These are phyloP conservation scores for Dinoponera quadriceps DNA, from an alignment of 1,140 invertebrate species.

Conservation along the genomic window DNA sequence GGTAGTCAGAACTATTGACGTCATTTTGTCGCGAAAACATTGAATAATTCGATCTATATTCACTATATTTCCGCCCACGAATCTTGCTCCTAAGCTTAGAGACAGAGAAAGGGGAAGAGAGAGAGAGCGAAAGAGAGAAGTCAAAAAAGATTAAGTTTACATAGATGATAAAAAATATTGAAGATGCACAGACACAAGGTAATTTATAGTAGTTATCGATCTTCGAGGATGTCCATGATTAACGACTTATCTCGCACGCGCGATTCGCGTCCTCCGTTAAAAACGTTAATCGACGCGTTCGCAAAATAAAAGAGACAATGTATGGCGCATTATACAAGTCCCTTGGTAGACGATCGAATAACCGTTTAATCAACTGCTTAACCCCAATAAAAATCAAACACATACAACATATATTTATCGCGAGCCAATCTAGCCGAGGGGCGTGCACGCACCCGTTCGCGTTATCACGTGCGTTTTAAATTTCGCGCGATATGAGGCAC, in stretches of 20 bases:
- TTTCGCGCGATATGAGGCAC: not conserved
- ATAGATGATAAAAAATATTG: no score
- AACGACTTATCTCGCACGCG: no score
- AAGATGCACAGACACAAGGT: no score
- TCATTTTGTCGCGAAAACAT: not conserved
- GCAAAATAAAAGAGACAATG: constrained; percentile 7
- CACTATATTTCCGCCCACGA: not conserved
- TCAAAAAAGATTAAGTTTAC: no score
- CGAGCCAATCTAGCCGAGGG: not conserved
- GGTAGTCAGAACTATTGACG: not conserved
- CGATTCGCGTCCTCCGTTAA: not conserved
- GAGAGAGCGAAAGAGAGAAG: no score
- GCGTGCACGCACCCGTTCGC: not conserved
- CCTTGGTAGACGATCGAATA: not conserved
- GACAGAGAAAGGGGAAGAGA: no score
- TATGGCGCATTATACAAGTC: not conserved
- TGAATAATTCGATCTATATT: constrained; percentile 7
- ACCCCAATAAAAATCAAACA: constrained; percentile 35
- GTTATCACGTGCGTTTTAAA: constrained; percentile 15
- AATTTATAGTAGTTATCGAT: no score
- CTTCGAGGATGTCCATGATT: no score
- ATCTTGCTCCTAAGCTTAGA: no score
- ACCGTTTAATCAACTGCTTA: not conserved
- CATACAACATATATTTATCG: not conserved
- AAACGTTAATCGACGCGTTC: not conserved